Conservation (phyloP, 92 coral and sea anemone species). For the Zoanthus sansibaricus region DNA sequence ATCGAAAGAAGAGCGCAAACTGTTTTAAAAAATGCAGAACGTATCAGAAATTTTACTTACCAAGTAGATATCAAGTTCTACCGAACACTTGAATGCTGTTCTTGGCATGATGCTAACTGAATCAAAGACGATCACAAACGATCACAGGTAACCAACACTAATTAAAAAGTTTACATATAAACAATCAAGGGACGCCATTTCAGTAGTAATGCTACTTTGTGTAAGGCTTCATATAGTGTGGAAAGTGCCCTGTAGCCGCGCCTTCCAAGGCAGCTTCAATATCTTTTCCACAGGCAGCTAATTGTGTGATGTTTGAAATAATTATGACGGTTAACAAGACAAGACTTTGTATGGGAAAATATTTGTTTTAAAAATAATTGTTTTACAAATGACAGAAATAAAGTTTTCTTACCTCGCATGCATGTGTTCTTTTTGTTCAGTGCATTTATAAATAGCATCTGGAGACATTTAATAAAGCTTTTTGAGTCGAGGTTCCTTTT, state of each 20-base stretch:
- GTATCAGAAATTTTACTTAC: slow-evolving; percentile 54
- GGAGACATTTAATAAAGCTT: too few species aligned
- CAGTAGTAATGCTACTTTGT: background rate
- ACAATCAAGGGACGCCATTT: slow-evolving; percentile 35
- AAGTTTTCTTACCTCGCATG: too few species aligned
- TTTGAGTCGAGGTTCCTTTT: too few species aligned
- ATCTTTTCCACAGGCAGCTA: background rate
- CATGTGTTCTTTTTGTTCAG: too few species aligned
- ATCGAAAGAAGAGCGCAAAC: too few species aligned
- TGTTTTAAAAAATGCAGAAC: background rate
- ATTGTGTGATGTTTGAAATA: background rate
- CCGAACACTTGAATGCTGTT: slow-evolving; percentile 89
- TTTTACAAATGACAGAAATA: too few species aligned
- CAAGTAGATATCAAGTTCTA: slow-evolving; percentile 89
- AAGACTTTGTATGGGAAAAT: too few species aligned
- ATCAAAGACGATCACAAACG: slow-evolving; percentile 1
- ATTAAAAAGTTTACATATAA: background rate
- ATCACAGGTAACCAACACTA: background rate
- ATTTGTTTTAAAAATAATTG: too few species aligned
- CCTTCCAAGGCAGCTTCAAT: background rate
- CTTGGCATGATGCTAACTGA: slow-evolving; percentile 71
- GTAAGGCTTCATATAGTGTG: slow-evolving; percentile 2
- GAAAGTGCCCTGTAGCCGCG: background rate
- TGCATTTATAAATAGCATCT: too few species aligned
- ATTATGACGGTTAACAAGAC: too few species aligned